Conservation (phyloP, 2,113 vertebrate species). For the Hemibagrus wyckioides region DNA sequence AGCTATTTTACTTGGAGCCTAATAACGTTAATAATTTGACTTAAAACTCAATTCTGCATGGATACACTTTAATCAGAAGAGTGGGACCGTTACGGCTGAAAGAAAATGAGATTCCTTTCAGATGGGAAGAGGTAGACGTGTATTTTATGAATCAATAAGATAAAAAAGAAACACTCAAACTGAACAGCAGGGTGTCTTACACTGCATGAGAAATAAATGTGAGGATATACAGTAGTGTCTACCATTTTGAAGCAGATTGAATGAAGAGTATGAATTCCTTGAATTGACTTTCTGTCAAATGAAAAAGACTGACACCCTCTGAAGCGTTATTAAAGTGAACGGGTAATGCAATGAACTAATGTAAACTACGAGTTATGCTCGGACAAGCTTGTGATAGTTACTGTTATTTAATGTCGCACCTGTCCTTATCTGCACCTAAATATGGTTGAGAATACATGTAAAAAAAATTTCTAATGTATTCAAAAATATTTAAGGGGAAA, state of each 20-base stretch:
- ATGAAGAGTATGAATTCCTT: neutral
- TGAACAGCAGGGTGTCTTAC: neutral
- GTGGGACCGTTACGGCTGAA: neutral
- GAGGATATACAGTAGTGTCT: neutral
- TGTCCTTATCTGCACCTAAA: neutral
- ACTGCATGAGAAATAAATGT: neutral
- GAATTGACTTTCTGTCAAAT: neutral
- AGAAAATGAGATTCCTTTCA: neutral
- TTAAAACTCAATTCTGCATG: neutral
- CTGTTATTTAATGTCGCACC: neutral
- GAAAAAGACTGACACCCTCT: neutral
- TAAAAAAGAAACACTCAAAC: neutral
- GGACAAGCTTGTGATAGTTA: neutral
- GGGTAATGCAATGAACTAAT: neutral
- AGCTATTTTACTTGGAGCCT: conserved; percentile 1
- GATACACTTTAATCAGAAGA: neutral
- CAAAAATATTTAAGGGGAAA: neutral
- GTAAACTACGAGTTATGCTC: neutral
- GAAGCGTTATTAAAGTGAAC: neutral
- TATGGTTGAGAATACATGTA: neutral
- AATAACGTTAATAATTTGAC: neutral
- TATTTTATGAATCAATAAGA: neutral
- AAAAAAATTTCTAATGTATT: neutral
- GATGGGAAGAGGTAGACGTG: neutral
- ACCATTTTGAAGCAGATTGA: neutral